These are phyloP conservation scores for Ridgeia piscesae DNA, from an alignment of 1,140 invertebrate species.

Conservation along the genomic window DNA sequence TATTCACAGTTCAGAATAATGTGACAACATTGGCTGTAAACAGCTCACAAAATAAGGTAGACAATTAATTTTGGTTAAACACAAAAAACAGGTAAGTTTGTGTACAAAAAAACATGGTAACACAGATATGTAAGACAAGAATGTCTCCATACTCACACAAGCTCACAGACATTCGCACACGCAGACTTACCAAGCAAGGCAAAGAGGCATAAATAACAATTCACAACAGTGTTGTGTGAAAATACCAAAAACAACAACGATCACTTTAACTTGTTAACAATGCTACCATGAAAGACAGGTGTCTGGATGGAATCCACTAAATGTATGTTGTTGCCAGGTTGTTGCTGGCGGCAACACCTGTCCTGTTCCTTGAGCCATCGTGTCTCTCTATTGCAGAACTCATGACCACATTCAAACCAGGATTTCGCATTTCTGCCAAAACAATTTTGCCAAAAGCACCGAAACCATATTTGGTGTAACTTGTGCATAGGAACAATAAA, in stretches of 20 bases:
- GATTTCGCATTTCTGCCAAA: background rate
- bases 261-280: background rate
- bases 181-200: background rate
- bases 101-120: background rate
- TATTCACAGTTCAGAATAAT: background rate
- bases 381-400: background rate
- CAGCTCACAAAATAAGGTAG: background rate
- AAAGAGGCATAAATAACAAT: slow-evolving; percentile 1
- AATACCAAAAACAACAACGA: background rate
- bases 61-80: background rate
- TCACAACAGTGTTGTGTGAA: background rate
- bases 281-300: background rate
- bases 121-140: background rate
- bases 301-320: background rate
- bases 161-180: background rate
- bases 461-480: background rate
- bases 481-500: background rate
- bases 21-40: background rate
- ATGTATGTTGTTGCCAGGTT: background rate
- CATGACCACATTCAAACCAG: background rate
- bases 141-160: background rate
- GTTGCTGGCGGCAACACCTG: background rate
- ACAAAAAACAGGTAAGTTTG: background rate
- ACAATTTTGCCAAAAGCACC: background rate
- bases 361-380: background rate